Evolutionary conservation across 2,797 vertebrate species (phyloP).

Genomic region (Xerus rutilus): DNA sequence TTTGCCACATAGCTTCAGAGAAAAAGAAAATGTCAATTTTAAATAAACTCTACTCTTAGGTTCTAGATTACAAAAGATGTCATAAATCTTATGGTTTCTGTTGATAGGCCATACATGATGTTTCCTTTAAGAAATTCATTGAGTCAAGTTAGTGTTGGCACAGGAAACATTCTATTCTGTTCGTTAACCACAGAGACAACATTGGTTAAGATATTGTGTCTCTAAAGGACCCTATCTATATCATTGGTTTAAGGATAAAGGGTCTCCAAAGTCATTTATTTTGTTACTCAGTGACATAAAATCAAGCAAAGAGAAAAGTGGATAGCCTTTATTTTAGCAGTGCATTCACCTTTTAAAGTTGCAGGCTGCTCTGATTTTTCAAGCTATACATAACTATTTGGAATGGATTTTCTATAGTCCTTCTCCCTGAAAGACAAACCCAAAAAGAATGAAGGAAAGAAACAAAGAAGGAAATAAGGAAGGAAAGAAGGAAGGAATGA

Average conservation of each 20-base stretch:
- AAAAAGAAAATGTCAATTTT: not conserved
- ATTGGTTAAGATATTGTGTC: not conserved
- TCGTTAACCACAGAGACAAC: not conserved
- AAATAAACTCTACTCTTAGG: slow-evolving; percentile 26
- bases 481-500: not conserved
- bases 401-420: not conserved
- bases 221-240: not conserved
- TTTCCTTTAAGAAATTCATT: slow-evolving; percentile 36
- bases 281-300: not conserved
- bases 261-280: not conserved
- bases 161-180: slow-evolving; percentile 15
- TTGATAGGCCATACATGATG: not conserved
- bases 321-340: not conserved
- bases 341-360: not conserved
- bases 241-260: slow-evolving; percentile 7
- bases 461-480: too few relatives aligned
- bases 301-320: not conserved
- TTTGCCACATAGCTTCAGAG: not conserved
- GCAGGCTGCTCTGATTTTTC: not conserved
- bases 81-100: not conserved
- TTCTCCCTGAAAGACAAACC: not conserved
- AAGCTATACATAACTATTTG: not conserved
- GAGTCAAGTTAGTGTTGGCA: not conserved
- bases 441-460: not conserved
- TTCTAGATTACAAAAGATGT: slow-evolving; percentile 11